These are phyloP conservation scores for cat (Felis catus) DNA, from an alignment of 2,113 vertebrate species.

Conservation along the genomic window DNA sequence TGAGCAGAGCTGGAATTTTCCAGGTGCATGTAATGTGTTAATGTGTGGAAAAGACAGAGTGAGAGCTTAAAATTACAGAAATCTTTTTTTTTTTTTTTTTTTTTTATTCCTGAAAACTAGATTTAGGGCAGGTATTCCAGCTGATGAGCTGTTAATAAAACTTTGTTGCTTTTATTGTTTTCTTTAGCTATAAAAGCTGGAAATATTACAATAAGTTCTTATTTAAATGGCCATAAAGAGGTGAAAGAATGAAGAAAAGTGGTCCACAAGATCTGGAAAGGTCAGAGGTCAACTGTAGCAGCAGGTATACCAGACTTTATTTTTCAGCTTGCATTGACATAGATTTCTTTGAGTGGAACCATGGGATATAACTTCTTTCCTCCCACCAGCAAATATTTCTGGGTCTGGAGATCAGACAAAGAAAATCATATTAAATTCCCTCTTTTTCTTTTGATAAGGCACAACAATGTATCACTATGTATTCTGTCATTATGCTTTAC, in stretches of 20 bases:
- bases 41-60: not conserved
- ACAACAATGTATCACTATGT: not conserved
- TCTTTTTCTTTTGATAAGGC: slow-evolving; percentile 40
- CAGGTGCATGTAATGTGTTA: not conserved
- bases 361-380: not conserved
- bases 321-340: not conserved
- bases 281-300: not conserved
- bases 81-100: not conserved
- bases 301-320: not conserved
- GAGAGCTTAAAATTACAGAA: not conserved
- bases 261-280: not conserved
- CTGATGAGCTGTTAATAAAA: slow-evolving; percentile 33
- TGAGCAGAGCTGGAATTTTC: not conserved
- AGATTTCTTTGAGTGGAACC: slow-evolving; percentile 12
- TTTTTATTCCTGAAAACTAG: slow-evolving; percentile 18
- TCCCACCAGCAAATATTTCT: slow-evolving; percentile 20
- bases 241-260: slow-evolving; percentile 38
- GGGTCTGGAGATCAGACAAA: not conserved
- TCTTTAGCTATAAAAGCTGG: slow-evolving; percentile 40
- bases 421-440: not conserved
- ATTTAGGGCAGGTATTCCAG: slow-evolving; percentile 3
- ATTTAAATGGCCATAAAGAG: slow-evolving; percentile 47
- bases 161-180: slow-evolving; percentile 10
- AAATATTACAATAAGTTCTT: not conserved
- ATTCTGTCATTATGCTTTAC: not conserved